Base-by-base conservation (phyloP, 2,113 vertebrate genomes). In the Saguinus imperator region DNA sequence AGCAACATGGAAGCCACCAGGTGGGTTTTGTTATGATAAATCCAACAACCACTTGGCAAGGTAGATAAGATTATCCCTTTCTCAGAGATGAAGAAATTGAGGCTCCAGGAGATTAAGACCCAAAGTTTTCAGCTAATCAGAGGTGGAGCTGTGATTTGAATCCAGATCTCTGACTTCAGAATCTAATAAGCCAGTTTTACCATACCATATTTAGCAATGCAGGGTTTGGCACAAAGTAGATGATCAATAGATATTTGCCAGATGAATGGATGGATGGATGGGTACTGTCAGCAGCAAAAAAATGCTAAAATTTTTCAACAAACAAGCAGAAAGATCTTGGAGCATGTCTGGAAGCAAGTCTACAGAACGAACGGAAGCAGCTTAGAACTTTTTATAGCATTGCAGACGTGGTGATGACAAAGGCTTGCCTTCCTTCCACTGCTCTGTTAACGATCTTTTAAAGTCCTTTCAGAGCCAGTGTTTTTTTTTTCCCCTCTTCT, bases 321-420 rank as follows among this genome's bases (percentile, higher is more conserved):
- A 91, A 73, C 52, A 81, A 79, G 76, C 81, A 73, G 66, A 96
- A 87, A 79, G 89, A 90, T 55, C 82, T 83, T 55, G 55, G 82
- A 50, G 32, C 48, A 57, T 48, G 76, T 84, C 95, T 92, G 68
- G 82, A 90, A 98, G 90, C 68, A 40, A n/a, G 73, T 85, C 94
- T 84, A 66, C 27, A 37, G 92, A 95, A 45, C 50, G 43, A 95
- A 45, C 55, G 48, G 96, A 97, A 97, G 82, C 81, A 70, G 96
- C 90, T 89, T 87, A 73, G 86, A 94, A 95, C 97, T 98, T 98
- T 97, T 96, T 97, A 97, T 97, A 98, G 98, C 95, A 8, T 66
- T 75, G 96, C 89, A 95, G 92, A 94, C 95, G 3, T 87, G 83
- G 96, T 18, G 29, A 87, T 93, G 96, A 96, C 97, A 97, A 97